Base-by-base conservation (phyloP, 2,113 vertebrate species). In the Picathartes gymnocephalus region DNA sequence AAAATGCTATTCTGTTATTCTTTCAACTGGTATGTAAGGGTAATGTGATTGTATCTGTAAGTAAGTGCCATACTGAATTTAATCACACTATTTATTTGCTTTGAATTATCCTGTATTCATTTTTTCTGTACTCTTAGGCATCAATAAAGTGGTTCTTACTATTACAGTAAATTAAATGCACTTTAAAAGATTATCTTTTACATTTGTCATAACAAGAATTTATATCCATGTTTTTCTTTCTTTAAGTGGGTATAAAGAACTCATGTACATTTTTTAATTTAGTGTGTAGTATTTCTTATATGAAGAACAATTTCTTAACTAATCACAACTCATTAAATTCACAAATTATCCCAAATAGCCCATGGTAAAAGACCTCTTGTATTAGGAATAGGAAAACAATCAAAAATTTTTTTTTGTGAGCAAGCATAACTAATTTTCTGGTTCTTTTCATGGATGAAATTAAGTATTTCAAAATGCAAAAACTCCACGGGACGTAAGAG, bases 191-290 rank as follows among this genome's bases (percentile, higher is more conserved):
- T 97, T 96, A 95, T 97, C 92, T 95, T 96, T 94, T 96, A 92
- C 90, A 96, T 98, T 97, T 98, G 96, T 97, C 97, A 96, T 93
- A 97, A 97, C 96, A 97, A 97, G 96, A 97, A 97, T 97, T 97
- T 96, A 95, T 95, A 91, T 95, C 12, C 11, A 86, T 80, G 87
- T 93, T 91, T 95, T 96, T 95, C 94, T 90, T 91, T 85, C 95
- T 96, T 97, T 96, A 97, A 98, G 95, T 92, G 95, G 84, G 83
- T 95, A 92, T 97, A 95, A 97, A 97, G 96, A 96, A 96, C 95
- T 94, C 66, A 30, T 94, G 92, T 91, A 90, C 81, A 89, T 97
- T 97, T 97, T 96, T 97, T 97, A 97, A 98, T 97, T 98, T 98
- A 96, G 96, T 95, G 88, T 81, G 84, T 81, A 80, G 93, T 96